A percentile compares a stretch with the other conserved stretches of the same genome.
phyloP scores from a whole-genome alignment of 2,888 invertebrate species.

The Caenorhabditis plicata region DNA sequence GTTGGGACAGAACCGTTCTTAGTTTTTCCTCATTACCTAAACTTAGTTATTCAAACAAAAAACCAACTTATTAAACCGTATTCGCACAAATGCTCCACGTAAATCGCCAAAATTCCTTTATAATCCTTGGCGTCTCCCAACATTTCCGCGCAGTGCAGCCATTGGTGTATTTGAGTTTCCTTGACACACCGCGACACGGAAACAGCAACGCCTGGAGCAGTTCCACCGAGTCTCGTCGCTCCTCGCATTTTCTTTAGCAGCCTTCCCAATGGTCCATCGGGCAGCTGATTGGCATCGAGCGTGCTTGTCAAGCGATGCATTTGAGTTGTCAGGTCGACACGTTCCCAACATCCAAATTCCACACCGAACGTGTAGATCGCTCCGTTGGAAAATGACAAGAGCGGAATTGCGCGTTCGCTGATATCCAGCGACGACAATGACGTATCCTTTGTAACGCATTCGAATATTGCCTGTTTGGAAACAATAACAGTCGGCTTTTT shows the following conservation, averaged over 20 bases:
- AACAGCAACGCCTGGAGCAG: slow-evolving; percentile 4
- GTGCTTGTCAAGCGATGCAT: slow-evolving; percentile 7
- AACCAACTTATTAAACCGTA: no score
- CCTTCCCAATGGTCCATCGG: slow-evolving; percentile 27
- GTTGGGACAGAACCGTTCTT: slow-evolving; percentile 7
- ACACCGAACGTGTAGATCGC: slow-evolving; percentile 33
- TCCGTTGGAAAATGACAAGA: slow-evolving; percentile 36
- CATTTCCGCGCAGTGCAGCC: slow-evolving; percentile 21
- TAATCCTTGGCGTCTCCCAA: slow-evolving; percentile 21
- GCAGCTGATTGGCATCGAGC: slow-evolving; percentile 7
- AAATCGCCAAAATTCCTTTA: slow-evolving; percentile 17
- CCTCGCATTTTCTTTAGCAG: slow-evolving; percentile 18
- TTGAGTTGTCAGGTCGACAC: slow-evolving; percentile 5
- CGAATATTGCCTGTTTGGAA: slow-evolving; percentile 24
- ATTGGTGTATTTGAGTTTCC: slow-evolving; percentile 20
- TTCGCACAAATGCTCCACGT: slow-evolving; percentile 22
- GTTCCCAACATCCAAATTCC: slow-evolving; percentile 10
- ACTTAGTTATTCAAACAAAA: no score
- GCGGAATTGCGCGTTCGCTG: slow-evolving; percentile 26
- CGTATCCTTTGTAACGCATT: slow-evolving; percentile 28
- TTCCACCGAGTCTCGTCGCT: background rate
- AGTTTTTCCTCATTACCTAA: slow-evolving; percentile 22
- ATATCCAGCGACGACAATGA: slow-evolving; percentile 14
- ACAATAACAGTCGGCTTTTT: slow-evolving; percentile 18
- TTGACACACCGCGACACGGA: slow-evolving; percentile 11